Base-by-base conservation (phyloP, 2,888 invertebrate genomes). In the Ectobius pallidus region DNA sequence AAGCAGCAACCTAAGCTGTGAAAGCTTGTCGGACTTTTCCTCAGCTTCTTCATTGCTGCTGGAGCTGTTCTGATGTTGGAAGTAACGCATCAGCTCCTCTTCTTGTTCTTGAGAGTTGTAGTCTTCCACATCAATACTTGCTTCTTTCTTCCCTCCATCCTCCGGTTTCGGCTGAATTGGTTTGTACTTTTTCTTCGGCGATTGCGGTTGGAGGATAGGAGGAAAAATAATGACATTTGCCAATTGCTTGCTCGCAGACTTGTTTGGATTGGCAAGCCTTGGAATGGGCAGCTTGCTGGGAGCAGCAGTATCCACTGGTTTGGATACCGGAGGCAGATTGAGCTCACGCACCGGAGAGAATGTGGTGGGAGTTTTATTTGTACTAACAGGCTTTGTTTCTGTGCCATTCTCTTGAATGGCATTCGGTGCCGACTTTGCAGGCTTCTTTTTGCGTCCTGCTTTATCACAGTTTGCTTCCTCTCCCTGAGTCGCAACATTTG, bases 41-140 rank as follows among this genome's bases (percentile, higher is more conserved):
- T 73, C 69, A 46, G 61, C 25, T 65, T 73, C 73, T 65, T 73
- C 73, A 25, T 30, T 73, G 18, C 49, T 73, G 6, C 39, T 46
- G 18, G 72, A 61, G 46, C 55, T 69, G 44, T 55, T 72, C 20
- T 84, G 84, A 75, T 89, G 89, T 76, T 89, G 91, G 83, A 94
- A 94, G 84, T 94, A 94, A 84, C 93, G 92, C 81, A 93, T 86
- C 78, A 95, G 84, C 83, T 94, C 94, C 80, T 93, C 93, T 82
- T 94, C 94, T 80, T 92, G 92, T 79, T 92, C 92, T 80, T 93
- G 92, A 55, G 90, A 90, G 82, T 89, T 90, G 81, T 93, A 94
- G 83, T 93, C 93, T 81, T 93, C 93, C 76, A 94, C 84, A 6
- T 74, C 77, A 46, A 77, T 74, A 67, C 75, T 75, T 18, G 75